phyloP scores from a whole-genome alignment of 2,113 vertebrate species.

The Felis catus region F.catus_Fca126_mat1.0 CM031419.1:9607001-9607500 shows the following conservation, averaged over 20 bases:
- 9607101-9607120: not conserved
- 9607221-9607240: rapidly evolving
- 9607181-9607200: rapidly evolving
- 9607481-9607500: rapidly evolving
- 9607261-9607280: not conserved
- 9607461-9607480: rapidly evolving
- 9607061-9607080: not conserved
- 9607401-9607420: not conserved
- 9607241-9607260: not conserved
- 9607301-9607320: not conserved
- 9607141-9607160: not conserved
- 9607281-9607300: not conserved
- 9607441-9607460: too few relatives aligned
- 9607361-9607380: not conserved
- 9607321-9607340: not conserved
- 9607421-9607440: not conserved
- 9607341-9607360: not conserved
- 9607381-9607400: not conserved
- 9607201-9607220: not conserved
- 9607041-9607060: not conserved
- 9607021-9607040: too few relatives aligned
- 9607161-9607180: not conserved
- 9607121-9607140: not conserved
- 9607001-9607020: not conserved
- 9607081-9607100: too few relatives aligned